Percentiles rank a stretch among this genome's conserved stretches.
Conservation (phyloP, 1,140 invertebrate species). For the Megalopta genalis region DNA sequence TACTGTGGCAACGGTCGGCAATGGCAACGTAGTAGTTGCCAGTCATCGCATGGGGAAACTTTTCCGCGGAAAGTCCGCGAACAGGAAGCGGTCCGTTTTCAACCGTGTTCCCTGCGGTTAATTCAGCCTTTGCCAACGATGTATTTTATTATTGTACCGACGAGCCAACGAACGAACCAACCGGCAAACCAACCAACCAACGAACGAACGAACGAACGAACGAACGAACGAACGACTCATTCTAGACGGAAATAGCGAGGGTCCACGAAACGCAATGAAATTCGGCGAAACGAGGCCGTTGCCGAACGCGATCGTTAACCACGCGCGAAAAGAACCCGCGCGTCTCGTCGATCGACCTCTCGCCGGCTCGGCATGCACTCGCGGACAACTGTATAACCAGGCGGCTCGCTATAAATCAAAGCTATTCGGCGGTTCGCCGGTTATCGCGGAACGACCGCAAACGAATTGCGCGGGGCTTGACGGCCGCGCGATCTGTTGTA, state of each 20-base stretch:
- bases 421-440: constrained; percentile 4
- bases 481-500: constrained; percentile 15
- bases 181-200: no score
- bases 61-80: not conserved
- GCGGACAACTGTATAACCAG: constrained; percentile 12
- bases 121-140: no score
- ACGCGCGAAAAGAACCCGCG: constrained; percentile 8
- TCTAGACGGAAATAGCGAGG: not conserved
- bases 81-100: not conserved
- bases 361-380: not conserved
- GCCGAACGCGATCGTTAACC: not conserved
- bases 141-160: no score
- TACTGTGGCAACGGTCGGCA: constrained; percentile 3
- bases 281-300: constrained; percentile 36
- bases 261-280: constrained; percentile 25
- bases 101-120: no score
- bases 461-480: constrained; percentile 20
- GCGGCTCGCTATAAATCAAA: constrained; percentile 30
- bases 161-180: no score
- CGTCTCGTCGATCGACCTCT: not conserved
- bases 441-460: constrained; percentile 36
- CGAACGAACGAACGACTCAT: no score
- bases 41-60: not conserved
- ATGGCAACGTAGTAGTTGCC: not conserved
- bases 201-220: no score